Evolutionary conservation across 2,888 invertebrate species (phyloP).

Genomic region (Timema podura): DNA sequence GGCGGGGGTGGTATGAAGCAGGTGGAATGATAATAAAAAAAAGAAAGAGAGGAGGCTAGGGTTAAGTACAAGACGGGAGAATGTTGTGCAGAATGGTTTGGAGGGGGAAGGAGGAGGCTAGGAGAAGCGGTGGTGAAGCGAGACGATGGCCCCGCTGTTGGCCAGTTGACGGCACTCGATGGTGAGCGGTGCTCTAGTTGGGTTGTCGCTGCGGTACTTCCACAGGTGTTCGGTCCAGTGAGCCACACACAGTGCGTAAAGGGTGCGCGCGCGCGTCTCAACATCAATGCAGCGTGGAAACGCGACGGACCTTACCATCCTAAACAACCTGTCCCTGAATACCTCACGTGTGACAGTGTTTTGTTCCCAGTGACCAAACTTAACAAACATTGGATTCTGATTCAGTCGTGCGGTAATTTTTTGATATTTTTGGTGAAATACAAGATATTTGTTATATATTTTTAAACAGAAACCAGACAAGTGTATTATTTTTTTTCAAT

Average conservation of each 20-base stretch:
- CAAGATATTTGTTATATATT: too few species aligned
- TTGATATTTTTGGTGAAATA: too few species aligned
- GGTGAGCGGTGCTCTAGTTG: constrained; percentile 7
- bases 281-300: constrained; percentile 1
- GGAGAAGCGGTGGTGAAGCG: constrained; percentile 2
- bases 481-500: too few species aligned
- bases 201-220: background rate
- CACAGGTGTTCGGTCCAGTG: background rate
- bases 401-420: too few species aligned
- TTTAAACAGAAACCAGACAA: too few species aligned
- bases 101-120: constrained; percentile 6
- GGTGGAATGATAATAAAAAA: background rate
- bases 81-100: background rate
- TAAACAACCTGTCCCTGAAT: too few species aligned
- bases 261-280: background rate
- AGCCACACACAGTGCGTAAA: background rate
- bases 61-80: too few species aligned
- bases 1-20: constrained; percentile 9
- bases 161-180: constrained; percentile 7
- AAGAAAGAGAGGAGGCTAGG: background rate
- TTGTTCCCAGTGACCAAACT: too few species aligned
- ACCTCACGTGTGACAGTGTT: too few species aligned
- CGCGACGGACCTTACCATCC: background rate
- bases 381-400: too few species aligned
- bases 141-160: background rate